A percentile compares a stretch with the other conserved stretches of the same genome.
Conservation (phyloP, 1,140 invertebrate genomes). For the Berghia stephanieae region DNA sequence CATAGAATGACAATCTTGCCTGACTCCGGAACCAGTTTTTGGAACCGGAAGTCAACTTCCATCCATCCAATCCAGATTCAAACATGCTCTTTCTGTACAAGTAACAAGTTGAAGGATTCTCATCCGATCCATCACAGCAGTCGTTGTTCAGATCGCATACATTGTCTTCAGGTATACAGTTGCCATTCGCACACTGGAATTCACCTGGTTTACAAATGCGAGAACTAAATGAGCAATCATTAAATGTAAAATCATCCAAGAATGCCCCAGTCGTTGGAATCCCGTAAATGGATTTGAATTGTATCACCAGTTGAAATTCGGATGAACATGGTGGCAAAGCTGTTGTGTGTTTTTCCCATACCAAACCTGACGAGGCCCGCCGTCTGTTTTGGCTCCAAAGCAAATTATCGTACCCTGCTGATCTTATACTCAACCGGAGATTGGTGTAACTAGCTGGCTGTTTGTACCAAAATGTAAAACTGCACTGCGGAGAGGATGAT, state of each 20-base stretch:
- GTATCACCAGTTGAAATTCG: slow-evolving; percentile 55
- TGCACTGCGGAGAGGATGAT: slow-evolving; percentile 49
- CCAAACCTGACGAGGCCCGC: too few relatives aligned
- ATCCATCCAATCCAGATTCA: slow-evolving; percentile 50
- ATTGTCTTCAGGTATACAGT: slow-evolving; percentile 47
- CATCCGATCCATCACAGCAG: slow-evolving; percentile 61
- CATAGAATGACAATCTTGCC: too few relatives aligned
- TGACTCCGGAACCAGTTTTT: too few relatives aligned
- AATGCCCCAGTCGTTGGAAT: background rate
- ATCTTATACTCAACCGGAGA: slow-evolving; percentile 64
- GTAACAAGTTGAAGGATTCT: slow-evolving; percentile 45
- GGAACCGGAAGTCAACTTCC: too few relatives aligned
- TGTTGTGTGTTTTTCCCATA: slow-evolving; percentile 48
- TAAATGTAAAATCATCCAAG: slow-evolving; percentile 79
- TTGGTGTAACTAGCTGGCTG: slow-evolving; percentile 40
- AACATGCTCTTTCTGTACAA: slow-evolving; percentile 71
- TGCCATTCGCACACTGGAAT: slow-evolving; percentile 65
- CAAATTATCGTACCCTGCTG: slow-evolving; percentile 53
- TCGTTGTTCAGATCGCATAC: slow-evolving; percentile 56
- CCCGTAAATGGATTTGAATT: slow-evolving; percentile 36
- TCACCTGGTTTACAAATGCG: slow-evolving; percentile 50
- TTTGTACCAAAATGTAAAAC: slow-evolving; percentile 58
- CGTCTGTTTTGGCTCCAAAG: slow-evolving; percentile 29
- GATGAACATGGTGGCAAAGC: slow-evolving; percentile 67
- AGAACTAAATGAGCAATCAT: slow-evolving; percentile 73